A percentile compares a stretch with the other conserved stretches of the same genome.
Conservation (phyloP, 1,140 invertebrate genomes). For the Drosophila serrata region DNA sequence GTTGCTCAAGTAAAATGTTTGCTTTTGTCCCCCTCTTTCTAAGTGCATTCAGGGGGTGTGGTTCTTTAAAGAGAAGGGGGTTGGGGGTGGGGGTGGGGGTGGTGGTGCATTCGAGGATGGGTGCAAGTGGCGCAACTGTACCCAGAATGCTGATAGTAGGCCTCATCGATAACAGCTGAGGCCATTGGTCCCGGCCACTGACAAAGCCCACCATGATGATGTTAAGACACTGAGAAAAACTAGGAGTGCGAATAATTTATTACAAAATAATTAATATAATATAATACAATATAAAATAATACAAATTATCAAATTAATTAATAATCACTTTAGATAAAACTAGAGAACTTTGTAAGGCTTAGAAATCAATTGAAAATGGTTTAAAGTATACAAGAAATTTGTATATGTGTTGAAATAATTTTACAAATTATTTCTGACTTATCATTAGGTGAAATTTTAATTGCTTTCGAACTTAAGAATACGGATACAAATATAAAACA, state of each 20-base stretch:
- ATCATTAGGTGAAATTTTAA: too few relatives aligned
- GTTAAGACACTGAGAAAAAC: constrained; percentile 15
- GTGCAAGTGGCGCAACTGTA: constrained; percentile 56
- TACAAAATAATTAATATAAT: too few relatives aligned
- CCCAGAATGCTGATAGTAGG: constrained; percentile 60
- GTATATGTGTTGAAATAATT: too few relatives aligned
- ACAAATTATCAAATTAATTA: too few relatives aligned
- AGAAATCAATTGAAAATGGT: neutral
- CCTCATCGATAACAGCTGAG: constrained; percentile 76
- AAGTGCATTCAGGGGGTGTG: constrained; percentile 53
- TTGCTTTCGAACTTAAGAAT: too few relatives aligned
- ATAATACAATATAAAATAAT: too few relatives aligned
- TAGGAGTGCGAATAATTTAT: neutral
- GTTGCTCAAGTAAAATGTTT: constrained; percentile 82
- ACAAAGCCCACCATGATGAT: constrained; percentile 34
- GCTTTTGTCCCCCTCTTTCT: constrained; percentile 62
- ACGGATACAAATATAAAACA: too few relatives aligned
- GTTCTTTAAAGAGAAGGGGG: neutral
- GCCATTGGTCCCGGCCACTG: constrained; percentile 63
- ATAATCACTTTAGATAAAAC: too few relatives aligned
- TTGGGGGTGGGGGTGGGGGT: too few relatives aligned
- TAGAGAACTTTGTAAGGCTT: neutral
- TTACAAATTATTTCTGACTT: too few relatives aligned
- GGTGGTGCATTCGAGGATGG: constrained; percentile 3
- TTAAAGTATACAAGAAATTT: neutral